phyloP scores from a whole-genome alignment of 2,113 vertebrate species.

The Ramphastos sulfuratus region DNA sequence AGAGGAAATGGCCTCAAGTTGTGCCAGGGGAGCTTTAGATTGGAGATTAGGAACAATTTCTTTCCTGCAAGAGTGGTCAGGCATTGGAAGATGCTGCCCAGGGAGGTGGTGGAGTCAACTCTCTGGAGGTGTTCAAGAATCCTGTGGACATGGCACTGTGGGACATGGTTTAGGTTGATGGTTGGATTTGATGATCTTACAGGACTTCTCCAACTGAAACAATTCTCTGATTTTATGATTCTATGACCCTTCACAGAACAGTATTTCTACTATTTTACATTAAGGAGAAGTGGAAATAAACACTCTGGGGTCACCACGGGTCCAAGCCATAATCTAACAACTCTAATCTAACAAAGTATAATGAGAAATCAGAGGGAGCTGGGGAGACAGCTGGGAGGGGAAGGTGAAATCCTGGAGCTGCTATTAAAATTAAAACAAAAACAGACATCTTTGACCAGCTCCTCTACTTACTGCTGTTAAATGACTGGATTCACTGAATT shows the following conservation, averaged over 20 bases:
- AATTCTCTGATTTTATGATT: too few relatives aligned
- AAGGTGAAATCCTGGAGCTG: not conserved
- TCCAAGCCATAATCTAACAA: not conserved
- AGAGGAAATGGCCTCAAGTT: too few relatives aligned
- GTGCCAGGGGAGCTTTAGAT: too few relatives aligned
- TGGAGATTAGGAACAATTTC: too few relatives aligned
- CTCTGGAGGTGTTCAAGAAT: too few relatives aligned
- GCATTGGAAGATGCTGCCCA: too few relatives aligned
- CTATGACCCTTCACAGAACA: not conserved
- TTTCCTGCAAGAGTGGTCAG: too few relatives aligned
- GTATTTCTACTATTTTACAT: not conserved
- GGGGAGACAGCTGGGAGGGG: not conserved
- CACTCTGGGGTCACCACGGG: not conserved
- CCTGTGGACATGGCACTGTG: too few relatives aligned
- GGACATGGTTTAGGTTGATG: too few relatives aligned
- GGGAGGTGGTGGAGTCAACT: too few relatives aligned
- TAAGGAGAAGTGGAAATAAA: not conserved
- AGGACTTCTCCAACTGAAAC: too few relatives aligned
- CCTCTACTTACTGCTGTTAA: not conserved
- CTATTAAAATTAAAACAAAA: not conserved
- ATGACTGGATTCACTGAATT: not conserved
- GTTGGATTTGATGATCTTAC: too few relatives aligned
- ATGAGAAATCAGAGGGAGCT: not conserved
- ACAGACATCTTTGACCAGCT: not conserved
- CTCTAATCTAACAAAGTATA: not conserved